phyloP scores from a whole-genome alignment of 1,140 invertebrate genomes.

The Leptinotarsa defecta region DNA sequence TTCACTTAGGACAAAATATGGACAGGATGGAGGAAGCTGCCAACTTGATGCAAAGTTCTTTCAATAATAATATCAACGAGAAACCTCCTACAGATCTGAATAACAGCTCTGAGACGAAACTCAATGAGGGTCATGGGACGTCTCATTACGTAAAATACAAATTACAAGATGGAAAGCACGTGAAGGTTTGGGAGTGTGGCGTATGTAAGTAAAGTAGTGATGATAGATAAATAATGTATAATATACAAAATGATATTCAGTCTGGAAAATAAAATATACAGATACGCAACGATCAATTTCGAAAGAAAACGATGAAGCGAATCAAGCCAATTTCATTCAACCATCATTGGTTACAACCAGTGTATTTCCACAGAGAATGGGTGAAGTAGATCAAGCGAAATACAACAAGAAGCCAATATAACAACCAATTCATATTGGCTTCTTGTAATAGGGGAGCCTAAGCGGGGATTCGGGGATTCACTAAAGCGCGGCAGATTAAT shows the following conservation, averaged over 20 bases:
- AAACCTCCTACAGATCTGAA: not conserved
- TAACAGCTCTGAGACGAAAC: not conserved
- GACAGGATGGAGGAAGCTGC: not conserved
- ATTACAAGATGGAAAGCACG: slow-evolving; percentile 60
- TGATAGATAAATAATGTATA: not conserved
- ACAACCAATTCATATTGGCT: too few relatives aligned
- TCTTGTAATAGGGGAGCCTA: too few relatives aligned
- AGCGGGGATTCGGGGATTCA: too few relatives aligned
- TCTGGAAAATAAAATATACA: too few relatives aligned
- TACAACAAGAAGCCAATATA: too few relatives aligned
- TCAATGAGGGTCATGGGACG: not conserved
- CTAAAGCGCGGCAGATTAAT: too few relatives aligned
- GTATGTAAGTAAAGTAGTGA: slow-evolving; percentile 61
- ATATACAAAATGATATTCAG: not conserved
- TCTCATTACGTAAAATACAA: slow-evolving; percentile 26
- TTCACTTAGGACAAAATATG: slow-evolving; percentile 31
- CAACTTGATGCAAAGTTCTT: not conserved
- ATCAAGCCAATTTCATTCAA: too few relatives aligned
- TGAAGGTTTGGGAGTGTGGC: slow-evolving; percentile 69
- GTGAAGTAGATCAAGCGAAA: too few relatives aligned
- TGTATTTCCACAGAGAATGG: too few relatives aligned
- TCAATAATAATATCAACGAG: not conserved
- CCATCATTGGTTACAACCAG: too few relatives aligned
- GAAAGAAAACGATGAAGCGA: too few relatives aligned
- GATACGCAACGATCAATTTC: too few relatives aligned